Evolutionary conservation across 2,113 vertebrate genomes (phyloP).

Genomic region (Mugil cephalus): DNA sequence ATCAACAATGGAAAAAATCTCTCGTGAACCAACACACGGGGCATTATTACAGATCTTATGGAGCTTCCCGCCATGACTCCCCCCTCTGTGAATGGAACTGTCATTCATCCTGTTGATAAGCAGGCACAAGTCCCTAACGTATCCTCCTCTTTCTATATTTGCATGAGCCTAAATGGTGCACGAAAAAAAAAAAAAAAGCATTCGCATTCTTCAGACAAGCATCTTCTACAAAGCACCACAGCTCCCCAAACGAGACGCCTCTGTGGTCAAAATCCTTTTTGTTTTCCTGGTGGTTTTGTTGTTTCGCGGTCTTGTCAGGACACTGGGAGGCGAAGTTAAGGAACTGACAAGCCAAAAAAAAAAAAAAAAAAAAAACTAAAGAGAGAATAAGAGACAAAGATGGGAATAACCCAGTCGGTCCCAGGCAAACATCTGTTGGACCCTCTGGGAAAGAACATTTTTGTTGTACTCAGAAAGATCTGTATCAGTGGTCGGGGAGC

Average conservation of each 20-base stretch:
- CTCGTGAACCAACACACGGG: constrained; percentile 27
- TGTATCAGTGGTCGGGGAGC: neutral
- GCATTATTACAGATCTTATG: constrained; percentile 52
- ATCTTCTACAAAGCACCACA: constrained; percentile 17
- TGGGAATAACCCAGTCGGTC: constrained; percentile 11
- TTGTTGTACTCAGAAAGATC: neutral
- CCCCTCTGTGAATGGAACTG: constrained; percentile 19
- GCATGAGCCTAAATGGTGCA: constrained; percentile 8
- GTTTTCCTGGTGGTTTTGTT: constrained; percentile 2
- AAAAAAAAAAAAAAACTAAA: neutral
- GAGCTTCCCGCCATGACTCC: constrained; percentile 2
- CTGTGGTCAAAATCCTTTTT: constrained; percentile 17
- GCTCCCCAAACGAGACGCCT: constrained; percentile 31
- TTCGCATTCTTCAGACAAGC: constrained; percentile 23
- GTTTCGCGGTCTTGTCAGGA: constrained; percentile 2
- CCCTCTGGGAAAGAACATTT: neutral
- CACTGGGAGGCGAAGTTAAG: neutral
- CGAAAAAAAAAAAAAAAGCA: constrained; percentile 26
- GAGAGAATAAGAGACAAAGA: neutral
- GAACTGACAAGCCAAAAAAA: neutral
- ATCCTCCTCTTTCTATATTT: constrained; percentile 56
- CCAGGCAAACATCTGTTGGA: constrained; percentile 2
- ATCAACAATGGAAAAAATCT: constrained; percentile 65
- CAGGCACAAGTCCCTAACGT: constrained; percentile 1
- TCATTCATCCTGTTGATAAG: constrained; percentile 37